Evolutionary conservation across 2,113 vertebrate genomes (phyloP), one percentile per base, ranked within the genome.

Genomic region (Mormyrus lacerda): DNA sequence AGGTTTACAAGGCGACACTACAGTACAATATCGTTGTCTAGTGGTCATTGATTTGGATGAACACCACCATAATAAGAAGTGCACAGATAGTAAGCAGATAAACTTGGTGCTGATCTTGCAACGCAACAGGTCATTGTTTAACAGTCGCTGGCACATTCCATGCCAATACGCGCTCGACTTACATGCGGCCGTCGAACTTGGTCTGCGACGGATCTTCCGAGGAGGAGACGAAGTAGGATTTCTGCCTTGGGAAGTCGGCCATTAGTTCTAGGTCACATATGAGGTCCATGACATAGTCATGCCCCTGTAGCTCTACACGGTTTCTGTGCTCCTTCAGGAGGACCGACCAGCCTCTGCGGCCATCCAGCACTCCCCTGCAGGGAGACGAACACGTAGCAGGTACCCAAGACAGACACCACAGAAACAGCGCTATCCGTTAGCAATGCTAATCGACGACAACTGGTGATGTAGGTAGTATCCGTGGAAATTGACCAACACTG

Each of bases 301-400:
- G 97, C 24, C 98, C 98, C 0, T 97, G 97, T 88, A 99, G 95
- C 92, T 99, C 98, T 0, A 97, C 97, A 97, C 97, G 98, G 90
- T 97, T 97, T 11, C 94, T 93, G 0, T 96, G 94, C 0, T 96
- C 96, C 95, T 97, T 98, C 95, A 98, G 95, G 89, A 97, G 93
- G 84, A 99, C 96, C 0, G 98, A 97, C 98, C 98, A 99, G 91
- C 98, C 98, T 21, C 89, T 93, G 92, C 95, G 97, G 88, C 97
- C 96, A 0, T 98, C 97, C 0, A 65, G 85, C 93, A 98, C 94
- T 0, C 97, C 97, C 93, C 98, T 99, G 90, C 1, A 91, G 39
- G 51, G 42, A 61, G 50, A 87, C 47, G 87, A 65, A 88, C 13
- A 53, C 0, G 50, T 47, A 82, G 42, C 76, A 24, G 65, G 42